Evolutionary conservation across 2,113 vertebrate species (phyloP), one percentile per base, ranked within the genome.

Genomic region (Meles meles): DNA sequence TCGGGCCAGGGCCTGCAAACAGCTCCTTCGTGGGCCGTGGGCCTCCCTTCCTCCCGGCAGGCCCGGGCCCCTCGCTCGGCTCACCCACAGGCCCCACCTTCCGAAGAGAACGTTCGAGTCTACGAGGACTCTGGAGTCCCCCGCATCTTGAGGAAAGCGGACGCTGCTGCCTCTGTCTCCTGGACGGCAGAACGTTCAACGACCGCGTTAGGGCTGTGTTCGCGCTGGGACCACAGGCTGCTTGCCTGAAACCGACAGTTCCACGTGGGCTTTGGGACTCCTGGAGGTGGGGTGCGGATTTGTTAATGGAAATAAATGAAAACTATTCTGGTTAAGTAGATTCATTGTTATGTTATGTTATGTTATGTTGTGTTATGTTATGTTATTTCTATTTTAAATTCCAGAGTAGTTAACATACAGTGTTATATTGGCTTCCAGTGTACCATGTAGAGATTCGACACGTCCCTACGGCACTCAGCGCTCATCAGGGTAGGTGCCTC

Each of bases 21-120:
- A 13, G 69, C 52, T 49, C 13, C 49, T 49, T 14, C 3, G 49
- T 4, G 49, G 13, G 49, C 49, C 49, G 49, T 4, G 49, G 13
- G 13, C 49, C 49, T 25, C 93, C 67, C 76, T 88, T 34, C 71
- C 86, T 13, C 25, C 34, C 12, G 76, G 34, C n/a, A 52, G 49
- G 31, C 31, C 67, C 57, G 23, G 29, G 27, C 67, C n/a, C 55
- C 18, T 29, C 12, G 27, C 44, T 23, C 7, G 34, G 65, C 14
- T 21, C 76, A 8, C 37, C 31, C 0, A 7, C 0, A n/a, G 44
- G 11, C 1, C 25, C 14, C 12, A 11, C 17, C 80, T 34, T 17
- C 23, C 8, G 3, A 79, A 18, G 81, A 47, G 29, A 47, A 42
- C n/a, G 2, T 29, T 11, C 39, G 3, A 27, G 57, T 55, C 61